Conservation (phyloP, 1,140 invertebrate genomes). For the Heterodera carotae region DNA sequence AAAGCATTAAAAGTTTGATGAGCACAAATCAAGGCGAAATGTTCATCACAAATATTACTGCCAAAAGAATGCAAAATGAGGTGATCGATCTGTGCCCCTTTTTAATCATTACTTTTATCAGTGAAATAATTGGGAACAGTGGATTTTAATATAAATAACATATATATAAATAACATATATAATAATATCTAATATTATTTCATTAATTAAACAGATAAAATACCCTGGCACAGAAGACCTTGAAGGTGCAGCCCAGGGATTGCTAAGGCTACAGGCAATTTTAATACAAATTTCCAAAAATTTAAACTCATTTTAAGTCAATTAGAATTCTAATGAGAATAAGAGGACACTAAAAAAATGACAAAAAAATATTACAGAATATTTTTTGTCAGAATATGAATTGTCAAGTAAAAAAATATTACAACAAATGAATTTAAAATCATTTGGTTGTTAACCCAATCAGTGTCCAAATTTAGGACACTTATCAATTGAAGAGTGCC, state of each 20-base stretch:
- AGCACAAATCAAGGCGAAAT: constrained; percentile 46
- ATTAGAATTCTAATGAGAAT: neutral
- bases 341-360: too few species aligned
- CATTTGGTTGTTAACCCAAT: too few species aligned
- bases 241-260: constrained; percentile 85
- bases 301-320: too few species aligned
- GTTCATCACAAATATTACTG: constrained; percentile 56
- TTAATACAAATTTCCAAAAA: too few species aligned
- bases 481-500: constrained; percentile 85
- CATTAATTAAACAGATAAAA: constrained; percentile 40
- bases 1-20: constrained; percentile 42
- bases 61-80: constrained; percentile 40
- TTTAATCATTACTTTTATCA: neutral
- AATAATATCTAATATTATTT: too few species aligned
- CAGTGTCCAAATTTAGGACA: constrained; percentile 73
- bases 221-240: constrained; percentile 74
- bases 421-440: too few species aligned
- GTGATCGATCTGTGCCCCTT: too few species aligned
- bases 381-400: too few species aligned
- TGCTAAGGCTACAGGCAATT: constrained; percentile 86
- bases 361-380: too few species aligned
- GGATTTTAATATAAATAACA: neutral
- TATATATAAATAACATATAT: too few species aligned
- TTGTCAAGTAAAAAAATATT: too few species aligned
- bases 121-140: neutral